phyloP scores from a whole-genome alignment of 2,888 invertebrate genomes.

The Rhaphigaster nebulosa region DNA sequence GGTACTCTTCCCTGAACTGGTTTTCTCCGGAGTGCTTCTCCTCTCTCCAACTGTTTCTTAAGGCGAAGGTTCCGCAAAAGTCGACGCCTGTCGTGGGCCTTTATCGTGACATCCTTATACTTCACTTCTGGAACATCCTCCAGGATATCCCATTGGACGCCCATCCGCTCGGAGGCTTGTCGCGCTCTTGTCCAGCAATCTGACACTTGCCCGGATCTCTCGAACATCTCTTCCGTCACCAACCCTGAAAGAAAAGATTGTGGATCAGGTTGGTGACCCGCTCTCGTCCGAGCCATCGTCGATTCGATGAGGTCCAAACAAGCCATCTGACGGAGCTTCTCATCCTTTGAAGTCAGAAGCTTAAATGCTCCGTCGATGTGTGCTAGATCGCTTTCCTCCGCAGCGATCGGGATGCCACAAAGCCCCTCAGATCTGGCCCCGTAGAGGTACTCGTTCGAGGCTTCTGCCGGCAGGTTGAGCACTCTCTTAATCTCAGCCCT shows the following conservation, averaged over 20 bases:
- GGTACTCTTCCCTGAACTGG: not conserved
- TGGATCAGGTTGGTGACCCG: not conserved
- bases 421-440: constrained; percentile 56
- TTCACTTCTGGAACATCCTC: not conserved
- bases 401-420: not conserved
- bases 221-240: constrained; percentile 64
- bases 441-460: constrained; percentile 44
- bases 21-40: constrained; percentile 42
- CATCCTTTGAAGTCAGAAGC: not conserved
- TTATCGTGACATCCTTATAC: not conserved
- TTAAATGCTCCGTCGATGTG: not conserved
- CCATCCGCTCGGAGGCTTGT: constrained; percentile 25
- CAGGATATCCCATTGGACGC: constrained; percentile 1
- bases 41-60: not conserved
- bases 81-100: constrained; percentile 10
- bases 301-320: not conserved
- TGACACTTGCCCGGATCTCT: no score
- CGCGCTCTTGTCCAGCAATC: constrained; percentile 27
- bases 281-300: not conserved
- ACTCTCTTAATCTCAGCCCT: not conserved
- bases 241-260: not conserved
- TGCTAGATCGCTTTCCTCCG: constrained; percentile 19
- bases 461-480: not conserved
- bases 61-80: not conserved
- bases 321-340: not conserved